Base-by-base conservation (phyloP, 2,888 invertebrate species). In the Dexiosoma caninum region DNA sequence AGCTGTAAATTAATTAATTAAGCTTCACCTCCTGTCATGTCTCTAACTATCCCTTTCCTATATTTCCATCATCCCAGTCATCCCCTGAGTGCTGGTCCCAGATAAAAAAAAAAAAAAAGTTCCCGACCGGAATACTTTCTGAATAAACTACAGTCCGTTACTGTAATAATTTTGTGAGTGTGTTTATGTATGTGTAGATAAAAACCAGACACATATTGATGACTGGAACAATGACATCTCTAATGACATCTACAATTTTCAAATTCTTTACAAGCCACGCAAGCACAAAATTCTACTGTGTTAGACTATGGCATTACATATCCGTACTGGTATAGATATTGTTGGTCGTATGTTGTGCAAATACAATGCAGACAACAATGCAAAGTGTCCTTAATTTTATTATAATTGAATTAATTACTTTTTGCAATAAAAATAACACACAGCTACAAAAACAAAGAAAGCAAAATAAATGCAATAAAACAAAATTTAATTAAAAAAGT, bases 401-500 rank as follows among this genome's bases (percentile, higher is more conserved):
- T 62, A 46, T 55, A 77, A 77, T 69, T 62, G 44, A 69, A 69
- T 76, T 76, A 53, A 69, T 76, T 76, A 53, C 53, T 60, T 62
- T 62, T 76, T 76, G 30, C 51, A 44, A n/a, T 30, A 42, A 57
- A 21, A 51, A n/a, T 12, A 16, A 19, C n/a, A n/a, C n/a, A 21
- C 7, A 67, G 8, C 14, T 10, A 35, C 5, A 46, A 35, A 51
- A 49, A 70, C 5, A 40, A 19, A 55, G 44, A 44, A 40, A 35
- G 9, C 40, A 44, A 35, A 67, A 53, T 51, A 51, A 67, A 46
- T 60, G 14, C 37, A 19, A 71, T 71, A 71, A 71, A 62, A 69
- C 27, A 55, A 62, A 76, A 81, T 67, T 62, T 64, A 72, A 72
- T 55, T 70, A 62, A 72, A 76, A 80, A 71, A 67, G 44, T 81